Evolutionary conservation across 2,113 vertebrate genomes (phyloP).

Genomic region (Apodemus speciosus): DNA sequence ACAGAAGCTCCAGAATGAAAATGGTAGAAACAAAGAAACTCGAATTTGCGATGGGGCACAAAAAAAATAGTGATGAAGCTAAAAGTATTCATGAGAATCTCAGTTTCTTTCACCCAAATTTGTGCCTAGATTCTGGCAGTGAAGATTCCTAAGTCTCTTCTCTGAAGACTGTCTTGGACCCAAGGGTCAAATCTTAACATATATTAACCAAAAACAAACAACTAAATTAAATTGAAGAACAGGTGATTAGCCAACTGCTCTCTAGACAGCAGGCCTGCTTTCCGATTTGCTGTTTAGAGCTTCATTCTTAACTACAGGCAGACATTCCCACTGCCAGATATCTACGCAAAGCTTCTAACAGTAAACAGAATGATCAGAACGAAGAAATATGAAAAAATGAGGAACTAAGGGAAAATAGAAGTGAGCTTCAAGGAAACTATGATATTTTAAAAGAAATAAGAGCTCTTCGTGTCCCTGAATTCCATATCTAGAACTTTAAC

Average conservation of each 20-base stretch:
- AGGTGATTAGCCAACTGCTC: background rate
- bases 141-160: slow-evolving; percentile 17
- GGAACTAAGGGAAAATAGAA: background rate
- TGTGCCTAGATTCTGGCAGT: background rate
- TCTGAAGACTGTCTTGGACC: background rate
- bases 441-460: slow-evolving; percentile 43
- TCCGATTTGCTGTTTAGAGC: slow-evolving; percentile 31
- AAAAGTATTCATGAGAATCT: slow-evolving; percentile 39
- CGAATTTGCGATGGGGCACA: background rate
- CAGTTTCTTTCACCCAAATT: background rate
- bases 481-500: background rate
- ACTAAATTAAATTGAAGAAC: background rate
- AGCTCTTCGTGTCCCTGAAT: background rate
- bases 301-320: slow-evolving; percentile 41
- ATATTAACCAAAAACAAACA: background rate
- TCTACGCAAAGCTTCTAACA: slow-evolving; percentile 36
- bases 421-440: slow-evolving; percentile 16
- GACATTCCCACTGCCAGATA: background rate
- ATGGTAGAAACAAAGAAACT: background rate
- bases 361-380: slow-evolving; percentile 52
- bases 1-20: background rate
- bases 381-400: slow-evolving; percentile 55
- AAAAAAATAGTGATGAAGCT: slow-evolving; percentile 18
- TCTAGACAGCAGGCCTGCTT: background rate
- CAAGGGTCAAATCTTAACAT: background rate